Percentiles rank a stretch among this genome's conserved stretches.
Conservation (phyloP, 2,888 invertebrate genomes). For the Apotomis turbidana region DNA sequence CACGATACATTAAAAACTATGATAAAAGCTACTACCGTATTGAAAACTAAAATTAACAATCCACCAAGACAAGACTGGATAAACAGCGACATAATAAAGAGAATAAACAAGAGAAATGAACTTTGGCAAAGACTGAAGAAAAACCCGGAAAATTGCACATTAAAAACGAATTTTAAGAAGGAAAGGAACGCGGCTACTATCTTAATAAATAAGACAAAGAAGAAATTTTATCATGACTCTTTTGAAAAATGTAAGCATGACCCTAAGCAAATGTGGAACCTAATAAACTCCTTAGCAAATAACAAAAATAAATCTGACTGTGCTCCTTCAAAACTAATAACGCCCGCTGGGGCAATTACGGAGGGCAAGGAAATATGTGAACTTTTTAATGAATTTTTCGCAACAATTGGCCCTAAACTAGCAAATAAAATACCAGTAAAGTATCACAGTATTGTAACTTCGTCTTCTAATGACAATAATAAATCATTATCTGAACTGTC, state of each 20-base stretch:
- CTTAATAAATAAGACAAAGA: not conserved
- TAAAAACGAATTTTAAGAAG: not conserved
- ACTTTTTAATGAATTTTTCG: conserved; percentile 29
- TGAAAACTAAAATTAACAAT: not conserved
- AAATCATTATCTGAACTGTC: conserved; percentile 4
- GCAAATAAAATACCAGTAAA: conserved; percentile 5
- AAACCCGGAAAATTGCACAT: not conserved
- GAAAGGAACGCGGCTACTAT: not conserved
- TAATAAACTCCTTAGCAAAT: conserved; percentile 13
- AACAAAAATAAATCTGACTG: conserved; percentile 14
- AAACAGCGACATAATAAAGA: not conserved
- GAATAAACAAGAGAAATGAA: not conserved
- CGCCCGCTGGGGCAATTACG: not conserved
- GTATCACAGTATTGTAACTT: conserved; percentile 12
- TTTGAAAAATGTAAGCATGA: conserved; percentile 19
- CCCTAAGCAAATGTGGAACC: conserved; percentile 22
- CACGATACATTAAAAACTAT: not conserved
- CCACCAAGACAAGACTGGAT: not conserved
- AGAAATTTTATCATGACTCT: conserved; percentile 2
- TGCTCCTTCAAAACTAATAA: conserved; percentile 8
- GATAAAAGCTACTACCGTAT: not conserved
- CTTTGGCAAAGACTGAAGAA: not conserved
- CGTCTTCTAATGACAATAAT: not conserved
- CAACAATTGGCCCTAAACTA: conserved; percentile 22
- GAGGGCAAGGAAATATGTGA: conserved; percentile 24